Base-by-base conservation (phyloP, 2,797 vertebrate genomes). In the Amblyraja radiata region DNA sequence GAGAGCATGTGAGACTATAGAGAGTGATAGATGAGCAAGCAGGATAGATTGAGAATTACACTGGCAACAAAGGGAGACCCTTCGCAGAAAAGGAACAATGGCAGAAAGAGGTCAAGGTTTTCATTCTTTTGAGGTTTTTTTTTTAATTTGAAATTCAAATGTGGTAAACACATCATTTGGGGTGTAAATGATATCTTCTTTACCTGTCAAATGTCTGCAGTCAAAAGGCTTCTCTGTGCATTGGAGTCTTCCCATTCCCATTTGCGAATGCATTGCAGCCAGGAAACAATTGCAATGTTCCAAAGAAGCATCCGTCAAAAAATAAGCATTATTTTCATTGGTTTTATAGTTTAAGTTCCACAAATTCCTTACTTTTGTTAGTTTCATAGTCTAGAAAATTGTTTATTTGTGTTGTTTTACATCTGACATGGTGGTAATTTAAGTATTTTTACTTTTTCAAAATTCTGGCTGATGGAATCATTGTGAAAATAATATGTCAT, bases 91-190 rank as follows among this genome's bases (percentile, higher is more conserved):
- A 92, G 46, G 71, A 71, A 92, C 90, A 92, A 92, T 74, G 39
- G 90, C 54, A 74, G 71, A 92, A 92, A 54, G 90, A 76, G 90
- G 90, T 74, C 36, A 74, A 76, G 3, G 25, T 76, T 92, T 92
- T 92, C 39, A 92, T 74, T 92, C 11, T 74, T 88, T 76, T 92
- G 21, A 73, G 84, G 46, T 10, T 39, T 80, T 25, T 91, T 46
- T 91, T 91, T 23, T 46, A 39, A 91, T 92, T 88, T 74, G 9
- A 74, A 92, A 92, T 92, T 92, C 90, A 92, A 73, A 92, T 92
- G 90, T n/a, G 68, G 54, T 76, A 76, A 76, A 76, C 61, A 36
- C 61, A 86, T 46, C 9, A 73, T 92, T 92, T 39, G 90, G 25
- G 11, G 18, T 92, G 90, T 46, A 74, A 28, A 58, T 46, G 92